Percentiles rank a stretch among this genome's conserved stretches.
phyloP scores from a whole-genome alignment of 1,140 invertebrate species.

The Lepidurus apus region DNA sequence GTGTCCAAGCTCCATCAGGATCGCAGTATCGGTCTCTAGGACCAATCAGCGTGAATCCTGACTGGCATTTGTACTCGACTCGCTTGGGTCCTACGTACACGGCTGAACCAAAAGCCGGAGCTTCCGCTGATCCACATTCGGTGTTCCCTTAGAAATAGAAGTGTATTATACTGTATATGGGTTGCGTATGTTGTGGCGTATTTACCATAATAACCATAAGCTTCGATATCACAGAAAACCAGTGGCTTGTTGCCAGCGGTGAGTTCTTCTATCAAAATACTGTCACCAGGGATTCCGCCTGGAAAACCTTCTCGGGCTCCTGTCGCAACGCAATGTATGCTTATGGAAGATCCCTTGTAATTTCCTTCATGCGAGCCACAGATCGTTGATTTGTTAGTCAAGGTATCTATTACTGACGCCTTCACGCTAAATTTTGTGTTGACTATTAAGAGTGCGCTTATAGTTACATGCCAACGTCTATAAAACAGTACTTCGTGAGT shows the following conservation, averaged over 20 bases:
- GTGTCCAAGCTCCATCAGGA: not conserved
- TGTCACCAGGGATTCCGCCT: not conserved
- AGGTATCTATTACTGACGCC: not conserved
- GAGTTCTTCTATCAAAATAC: not conserved
- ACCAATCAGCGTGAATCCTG: not conserved
- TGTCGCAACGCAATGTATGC: not conserved
- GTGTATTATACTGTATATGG: not conserved
- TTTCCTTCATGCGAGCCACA: not conserved
- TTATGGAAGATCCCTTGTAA: not conserved
- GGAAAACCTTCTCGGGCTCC: not conserved
- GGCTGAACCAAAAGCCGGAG: not conserved
- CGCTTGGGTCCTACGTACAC: not conserved
- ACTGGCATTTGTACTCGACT: not conserved
- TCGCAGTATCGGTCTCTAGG: not conserved
- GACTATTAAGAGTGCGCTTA: not conserved
- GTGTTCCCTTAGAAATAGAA: not conserved
- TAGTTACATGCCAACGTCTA: not conserved
- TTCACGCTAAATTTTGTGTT: not conserved
- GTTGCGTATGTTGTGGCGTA: not conserved
- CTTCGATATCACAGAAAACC: constrained; percentile 9
- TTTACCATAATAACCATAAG: not conserved
- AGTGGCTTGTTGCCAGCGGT: not conserved
- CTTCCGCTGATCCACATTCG: not conserved
- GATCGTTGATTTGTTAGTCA: not conserved
- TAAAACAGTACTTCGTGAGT: not conserved